Conservation (phyloP, 2,888 invertebrate genomes). For the Lucinisca nassula region DNA sequence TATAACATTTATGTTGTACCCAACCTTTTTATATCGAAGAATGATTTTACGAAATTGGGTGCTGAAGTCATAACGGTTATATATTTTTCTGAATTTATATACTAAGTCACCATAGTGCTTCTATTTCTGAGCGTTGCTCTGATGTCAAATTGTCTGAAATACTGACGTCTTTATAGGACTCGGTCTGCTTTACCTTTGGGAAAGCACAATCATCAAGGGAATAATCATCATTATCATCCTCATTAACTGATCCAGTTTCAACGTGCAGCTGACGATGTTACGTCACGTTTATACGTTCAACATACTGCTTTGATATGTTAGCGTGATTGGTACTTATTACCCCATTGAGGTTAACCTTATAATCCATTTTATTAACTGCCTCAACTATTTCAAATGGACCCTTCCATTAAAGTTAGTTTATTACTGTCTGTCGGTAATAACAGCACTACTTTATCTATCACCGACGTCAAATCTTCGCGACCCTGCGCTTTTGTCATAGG, state of each 20-base stretch:
- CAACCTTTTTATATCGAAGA: too few species aligned
- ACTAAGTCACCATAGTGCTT: too few species aligned
- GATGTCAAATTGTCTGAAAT: neutral
- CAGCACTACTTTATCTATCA: neutral
- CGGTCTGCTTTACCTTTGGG: neutral
- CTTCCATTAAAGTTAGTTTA: neutral
- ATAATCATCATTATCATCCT: neutral
- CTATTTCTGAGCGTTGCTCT: neutral
- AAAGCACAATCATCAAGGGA: neutral
- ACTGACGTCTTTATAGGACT: neutral
- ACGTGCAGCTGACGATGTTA: neutral
- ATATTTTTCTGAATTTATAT: too few species aligned
- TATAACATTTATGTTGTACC: too few species aligned
- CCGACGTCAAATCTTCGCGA: neutral
- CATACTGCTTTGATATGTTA: neutral
- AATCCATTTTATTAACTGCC: neutral
- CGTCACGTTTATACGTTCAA: neutral
- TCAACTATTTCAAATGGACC: neutral
- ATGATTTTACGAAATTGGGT: too few species aligned
- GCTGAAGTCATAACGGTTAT: too few species aligned
- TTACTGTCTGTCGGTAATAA: neutral
- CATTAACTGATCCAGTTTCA: neutral
- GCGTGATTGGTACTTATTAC: neutral
- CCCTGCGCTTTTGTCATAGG: neutral
- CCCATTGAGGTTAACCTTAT: neutral